These are phyloP conservation scores for Ametastegia equiseti DNA, from an alignment of 2,888 invertebrate species.

Conservation along the genomic window DNA sequence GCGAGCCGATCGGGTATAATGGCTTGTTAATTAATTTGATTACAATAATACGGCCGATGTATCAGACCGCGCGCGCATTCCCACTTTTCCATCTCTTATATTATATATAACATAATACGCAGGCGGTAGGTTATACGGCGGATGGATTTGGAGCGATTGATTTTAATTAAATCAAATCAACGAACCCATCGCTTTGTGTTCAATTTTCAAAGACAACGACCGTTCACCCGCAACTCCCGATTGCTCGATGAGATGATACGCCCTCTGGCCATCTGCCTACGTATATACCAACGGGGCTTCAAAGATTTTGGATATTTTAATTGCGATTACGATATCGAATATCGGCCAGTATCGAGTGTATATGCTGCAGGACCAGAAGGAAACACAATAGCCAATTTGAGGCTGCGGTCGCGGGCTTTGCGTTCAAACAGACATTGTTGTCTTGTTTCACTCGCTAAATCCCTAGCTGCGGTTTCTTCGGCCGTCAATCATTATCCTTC, in stretches of 20 bases:
- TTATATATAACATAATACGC: neutral
- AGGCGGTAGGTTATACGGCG: too few relatives aligned
- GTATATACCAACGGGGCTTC: neutral
- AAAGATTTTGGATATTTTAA: slow-evolving; percentile 33
- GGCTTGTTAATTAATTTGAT: slow-evolving; percentile 40
- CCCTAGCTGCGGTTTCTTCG: slow-evolving; percentile 14
- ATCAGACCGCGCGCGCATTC: too few relatives aligned
- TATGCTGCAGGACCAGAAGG: neutral
- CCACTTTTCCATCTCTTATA: neutral
- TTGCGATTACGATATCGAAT: slow-evolving; percentile 21
- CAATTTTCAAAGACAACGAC: slow-evolving; percentile 10
- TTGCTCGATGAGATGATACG: neutral
- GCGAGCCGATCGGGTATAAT: slow-evolving; percentile 3
- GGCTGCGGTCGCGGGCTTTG: slow-evolving; percentile 21
- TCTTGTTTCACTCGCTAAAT: slow-evolving; percentile 8
- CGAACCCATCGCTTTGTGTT: slow-evolving; percentile 30
- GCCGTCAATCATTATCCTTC: slow-evolving; percentile 18
- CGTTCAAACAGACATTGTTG: neutral
- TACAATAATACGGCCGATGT: slow-evolving; percentile 14
- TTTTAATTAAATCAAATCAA: slow-evolving; percentile 39
- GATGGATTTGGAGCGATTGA: slow-evolving; percentile 43
- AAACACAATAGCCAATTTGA: slow-evolving; percentile 42
- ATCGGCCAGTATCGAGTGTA: neutral
- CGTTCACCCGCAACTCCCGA: neutral
- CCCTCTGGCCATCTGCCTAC: neutral